Evolutionary conservation across 2,113 vertebrate genomes (phyloP), one percentile per base, ranked within the genome.

Genomic region (Ammospiza nelsoni): DNA sequence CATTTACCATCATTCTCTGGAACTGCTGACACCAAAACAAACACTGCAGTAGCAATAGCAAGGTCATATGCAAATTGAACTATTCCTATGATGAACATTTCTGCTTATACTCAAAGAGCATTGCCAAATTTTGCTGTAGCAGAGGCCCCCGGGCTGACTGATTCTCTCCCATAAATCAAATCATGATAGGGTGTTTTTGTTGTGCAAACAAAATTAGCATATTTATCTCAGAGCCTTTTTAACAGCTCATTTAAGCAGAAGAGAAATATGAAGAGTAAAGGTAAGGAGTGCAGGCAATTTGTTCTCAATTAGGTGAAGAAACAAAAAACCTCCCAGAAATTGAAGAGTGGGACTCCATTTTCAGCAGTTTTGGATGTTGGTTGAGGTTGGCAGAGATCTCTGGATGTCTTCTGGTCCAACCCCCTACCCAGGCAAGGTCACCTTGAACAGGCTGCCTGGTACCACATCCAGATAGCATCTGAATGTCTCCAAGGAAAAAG

Each of bases 11-110:
- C 35, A 35, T 48, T 14, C 25, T 58, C 57, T 92, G 84, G 35
- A 89, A 74, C 52, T 78, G 65, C 93, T 92, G 84, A 87, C 55
- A 63, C 25, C 24, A 92, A 75, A 74, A 74, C 62, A 63, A 84
- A 67, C 27, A 69, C 17, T 66, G 59, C 63, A 88, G 41, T 48
- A 92, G 54, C 83, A 92, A 61, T 8, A 76, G 35, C 83, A 91
- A 95, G 84, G 73, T 87, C 73, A 59, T 74, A 95, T 90, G 94
- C 76, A 95, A 94, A 95, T 74, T 11, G 11, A 72, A 66, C 59
- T 51, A 58, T 81, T 89, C 25, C 81, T 78, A 5, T 78, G 77
- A 92, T 77, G 41, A 89, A 77, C 65, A 33, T 11, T 92, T 83
- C n/a, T 79, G 72, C 76, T 92, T 89, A 15, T 28, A 58, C 61